Evolutionary conservation across 1,140 invertebrate species (phyloP), one percentile per base, ranked within the genome.

Genomic region (Hylyphantes graminicola): DNA sequence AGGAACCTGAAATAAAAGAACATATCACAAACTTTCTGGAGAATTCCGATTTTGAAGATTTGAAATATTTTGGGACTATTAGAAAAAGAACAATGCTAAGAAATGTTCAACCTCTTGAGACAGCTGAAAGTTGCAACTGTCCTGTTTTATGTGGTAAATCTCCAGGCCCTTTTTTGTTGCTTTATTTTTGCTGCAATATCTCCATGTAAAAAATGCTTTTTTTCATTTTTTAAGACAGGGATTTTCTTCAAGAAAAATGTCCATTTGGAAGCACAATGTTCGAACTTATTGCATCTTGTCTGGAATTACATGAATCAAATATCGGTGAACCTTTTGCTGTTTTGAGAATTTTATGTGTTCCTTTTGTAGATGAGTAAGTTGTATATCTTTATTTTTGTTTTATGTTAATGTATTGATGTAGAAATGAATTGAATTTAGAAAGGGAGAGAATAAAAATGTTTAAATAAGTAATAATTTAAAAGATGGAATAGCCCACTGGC

Each of bases 1-100:
- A 84, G 81, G 81, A 84, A 59, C 72, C 72, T 19, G 73, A 84
- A 68, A 75, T 84, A 50, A 68, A 76, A 59, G 72, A 84, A 51
- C 53, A 76, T 53, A 48, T 76, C 9, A 68, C 6, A 51, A 67
- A 75, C n/a, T 84, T 57, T 50, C 50, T 84, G 15, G 61, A 76
- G 53, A 84, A 84, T 21, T 68, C 57, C 59, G 75, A 63, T 48
- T 75, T 54, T 68, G 15, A 76, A 51, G 64, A 72, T 55, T 17
- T 51, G 9, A 75, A 59, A 9, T 21, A 6, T 21, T 48, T n/a
- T 51, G 81, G 76, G 21, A 9, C 7, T 50, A 19, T 17, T 61
- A 81, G 64, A 64, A 73, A 13, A 63, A 9, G 21, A 10, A 70
- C 76, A 19, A 57, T 80, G 11, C 64, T 81, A 19, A 75, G 65